Base-by-base conservation (phyloP, 2,888 invertebrate species). In the Clivina fossor region DNA sequence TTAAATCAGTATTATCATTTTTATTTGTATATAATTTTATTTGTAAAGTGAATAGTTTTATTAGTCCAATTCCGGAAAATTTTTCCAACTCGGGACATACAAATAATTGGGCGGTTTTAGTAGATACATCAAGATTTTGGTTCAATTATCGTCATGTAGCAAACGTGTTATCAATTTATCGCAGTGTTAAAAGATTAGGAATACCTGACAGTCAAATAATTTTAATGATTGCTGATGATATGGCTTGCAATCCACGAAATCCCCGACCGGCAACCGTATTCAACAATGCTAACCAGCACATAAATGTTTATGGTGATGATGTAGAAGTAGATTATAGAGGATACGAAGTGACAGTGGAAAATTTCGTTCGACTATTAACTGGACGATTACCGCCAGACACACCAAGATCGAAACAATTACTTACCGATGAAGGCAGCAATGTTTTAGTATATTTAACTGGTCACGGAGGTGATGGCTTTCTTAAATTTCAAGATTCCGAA, bases 71-170 rank as follows among this genome's bases (percentile, higher is more conserved):
- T 20, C 55, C 55, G 0, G 55, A 46, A 22, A 33, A 22, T 15
- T 82, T 83, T 62, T 75, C 75, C 40, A 80, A 82, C 69, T 83
- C 82, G 1, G 83, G 83, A 20, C 98, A 99, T 70, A 95, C 97
- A 0, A 99, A 99, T 71, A 99, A 99, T 74, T 99, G 99, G 99
- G 99, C 99, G 0, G 97, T 99, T 9, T 75, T 99, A 50, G 98
- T 99, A 0, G 98, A 98, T 73, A 98, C 98, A 0, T 98, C 97
- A 1, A 79, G 98, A 54, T 99, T 99, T 75, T 99, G 99, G 99
- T 99, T 99, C 71, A 99, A 99, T 74, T 99, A 99, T 73, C 84
- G 99, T 4, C 99, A 99, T 83, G 96, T 98, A 22, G 97, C 99
- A 2, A 99, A 99, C 74, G 98, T 98, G 0, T 75, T 99, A 13